A percentile compares a stretch with the other conserved stretches of the same genome.
Conservation (phyloP, 2,113 vertebrate species). For the Prionailurus bengalensis region DNA sequence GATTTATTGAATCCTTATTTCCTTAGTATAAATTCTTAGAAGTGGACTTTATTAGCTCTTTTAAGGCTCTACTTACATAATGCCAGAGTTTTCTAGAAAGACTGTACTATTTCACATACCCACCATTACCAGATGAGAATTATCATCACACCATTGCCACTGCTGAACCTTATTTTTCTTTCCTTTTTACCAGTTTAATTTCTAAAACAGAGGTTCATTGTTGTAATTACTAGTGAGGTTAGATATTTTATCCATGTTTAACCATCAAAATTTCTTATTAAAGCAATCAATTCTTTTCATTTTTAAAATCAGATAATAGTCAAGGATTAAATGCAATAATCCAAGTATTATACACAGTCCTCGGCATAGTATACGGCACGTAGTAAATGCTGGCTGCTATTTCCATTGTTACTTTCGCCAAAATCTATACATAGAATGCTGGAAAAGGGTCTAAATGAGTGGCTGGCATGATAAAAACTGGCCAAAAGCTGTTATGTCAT, state of each 20-base stretch:
- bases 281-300: neutral
- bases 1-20: neutral
- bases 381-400: neutral
- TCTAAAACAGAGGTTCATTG: neutral
- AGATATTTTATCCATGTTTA: neutral
- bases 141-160: neutral
- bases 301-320: constrained; percentile 3
- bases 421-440: neutral
- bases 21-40: neutral
- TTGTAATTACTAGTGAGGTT: neutral
- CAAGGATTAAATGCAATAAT: neutral
- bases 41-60: neutral
- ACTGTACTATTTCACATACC: neutral
- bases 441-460: neutral
- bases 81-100: neutral
- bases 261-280: constrained; percentile 15
- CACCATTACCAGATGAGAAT: neutral
- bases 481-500: neutral
- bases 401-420: neutral
- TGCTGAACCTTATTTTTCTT: neutral
- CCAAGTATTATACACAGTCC: neutral
- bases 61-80: neutral
- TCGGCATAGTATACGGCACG: neutral
- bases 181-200: neutral
- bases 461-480: neutral